These are phyloP conservation scores for Solea senegalensis DNA, from an alignment of 2,113 vertebrate genomes.

Conservation along the genomic window DNA sequence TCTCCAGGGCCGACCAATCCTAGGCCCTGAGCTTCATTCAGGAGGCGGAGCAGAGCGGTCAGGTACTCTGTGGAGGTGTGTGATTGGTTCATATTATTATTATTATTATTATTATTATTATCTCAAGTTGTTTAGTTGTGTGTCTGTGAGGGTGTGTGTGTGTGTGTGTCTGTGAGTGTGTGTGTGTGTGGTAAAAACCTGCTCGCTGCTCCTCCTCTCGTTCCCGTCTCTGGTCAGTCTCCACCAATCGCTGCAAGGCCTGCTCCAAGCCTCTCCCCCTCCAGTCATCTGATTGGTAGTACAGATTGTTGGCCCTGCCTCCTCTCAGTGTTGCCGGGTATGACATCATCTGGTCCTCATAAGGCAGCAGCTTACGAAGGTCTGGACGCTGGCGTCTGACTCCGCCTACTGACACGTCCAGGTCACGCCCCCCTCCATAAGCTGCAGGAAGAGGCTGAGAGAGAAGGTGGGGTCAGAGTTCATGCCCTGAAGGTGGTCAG, in stretches of 20 bases:
- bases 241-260: slow-evolving; percentile 81
- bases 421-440: slow-evolving; percentile 45
- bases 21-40: slow-evolving; percentile 66
- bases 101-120: background rate
- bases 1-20: slow-evolving; percentile 48
- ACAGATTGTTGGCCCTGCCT: slow-evolving; percentile 55
- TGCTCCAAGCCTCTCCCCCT: slow-evolving; percentile 75
- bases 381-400: slow-evolving; percentile 74
- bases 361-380: slow-evolving; percentile 69
- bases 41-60: slow-evolving; percentile 78
- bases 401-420: slow-evolving; percentile 46
- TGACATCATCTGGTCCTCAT: slow-evolving; percentile 79
- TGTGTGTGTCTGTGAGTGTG: background rate
- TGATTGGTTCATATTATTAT: background rate
- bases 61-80: slow-evolving; percentile 69
- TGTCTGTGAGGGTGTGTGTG: background rate
- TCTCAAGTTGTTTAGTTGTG: too few relatives aligned
- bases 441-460: slow-evolving; percentile 69
- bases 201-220: slow-evolving; percentile 60
- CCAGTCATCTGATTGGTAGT: slow-evolving; percentile 75
- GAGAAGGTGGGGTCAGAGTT: slow-evolving; percentile 1
- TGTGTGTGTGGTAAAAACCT: slow-evolving; percentile 29
- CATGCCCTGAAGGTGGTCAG: background rate
- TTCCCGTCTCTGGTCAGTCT: slow-evolving; percentile 80
- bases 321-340: slow-evolving; percentile 58